phyloP scores from a whole-genome alignment of 1,140 invertebrate genomes.

The Heliothis subflexa region DNA sequence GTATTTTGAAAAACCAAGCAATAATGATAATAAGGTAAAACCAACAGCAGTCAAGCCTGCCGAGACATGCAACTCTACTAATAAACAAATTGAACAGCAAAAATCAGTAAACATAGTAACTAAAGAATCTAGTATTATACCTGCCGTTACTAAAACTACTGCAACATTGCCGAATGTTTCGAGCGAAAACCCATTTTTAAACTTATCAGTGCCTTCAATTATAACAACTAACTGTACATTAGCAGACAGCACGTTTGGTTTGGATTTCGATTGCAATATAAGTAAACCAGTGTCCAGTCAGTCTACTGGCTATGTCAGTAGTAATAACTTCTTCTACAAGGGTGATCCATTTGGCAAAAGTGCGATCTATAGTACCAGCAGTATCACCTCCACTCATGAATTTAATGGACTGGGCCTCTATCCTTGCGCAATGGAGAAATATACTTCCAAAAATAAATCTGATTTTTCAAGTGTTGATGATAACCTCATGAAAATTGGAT shows the following conservation, averaged over 20 bases:
- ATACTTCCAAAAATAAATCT: slow-evolving; percentile 76
- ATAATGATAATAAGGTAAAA: slow-evolving; percentile 65
- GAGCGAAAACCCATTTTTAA: slow-evolving; percentile 78
- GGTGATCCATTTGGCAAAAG: slow-evolving; percentile 78
- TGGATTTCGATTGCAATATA: slow-evolving; percentile 79
- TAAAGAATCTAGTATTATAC: slow-evolving; percentile 53
- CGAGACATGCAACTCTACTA: slow-evolving; percentile 44
- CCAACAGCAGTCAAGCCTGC: slow-evolving; percentile 56
- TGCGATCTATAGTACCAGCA: slow-evolving; percentile 80
- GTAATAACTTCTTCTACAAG: slow-evolving; percentile 80
- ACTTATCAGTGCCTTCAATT: slow-evolving; percentile 72
- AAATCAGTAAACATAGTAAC: slow-evolving; percentile 63
- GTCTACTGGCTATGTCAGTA: slow-evolving; percentile 64
- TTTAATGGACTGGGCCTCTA: slow-evolving; percentile 78
- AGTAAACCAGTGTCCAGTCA: slow-evolving; percentile 70
- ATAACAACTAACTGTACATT: slow-evolving; percentile 70
- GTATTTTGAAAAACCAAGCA: slow-evolving; percentile 72
- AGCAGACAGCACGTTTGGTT: slow-evolving; percentile 69
- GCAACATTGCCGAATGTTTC: slow-evolving; percentile 53
- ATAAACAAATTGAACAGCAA: slow-evolving; percentile 62
- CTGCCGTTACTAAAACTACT: slow-evolving; percentile 58
- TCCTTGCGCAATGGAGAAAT: slow-evolving; percentile 83
- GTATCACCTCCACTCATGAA: slow-evolving; percentile 79
- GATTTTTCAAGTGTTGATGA: slow-evolving; percentile 79
- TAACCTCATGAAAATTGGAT: slow-evolving; percentile 81